Evolutionary conservation across 2,113 vertebrate species (phyloP).

Genomic region (Cichladusa arquata): DNA sequence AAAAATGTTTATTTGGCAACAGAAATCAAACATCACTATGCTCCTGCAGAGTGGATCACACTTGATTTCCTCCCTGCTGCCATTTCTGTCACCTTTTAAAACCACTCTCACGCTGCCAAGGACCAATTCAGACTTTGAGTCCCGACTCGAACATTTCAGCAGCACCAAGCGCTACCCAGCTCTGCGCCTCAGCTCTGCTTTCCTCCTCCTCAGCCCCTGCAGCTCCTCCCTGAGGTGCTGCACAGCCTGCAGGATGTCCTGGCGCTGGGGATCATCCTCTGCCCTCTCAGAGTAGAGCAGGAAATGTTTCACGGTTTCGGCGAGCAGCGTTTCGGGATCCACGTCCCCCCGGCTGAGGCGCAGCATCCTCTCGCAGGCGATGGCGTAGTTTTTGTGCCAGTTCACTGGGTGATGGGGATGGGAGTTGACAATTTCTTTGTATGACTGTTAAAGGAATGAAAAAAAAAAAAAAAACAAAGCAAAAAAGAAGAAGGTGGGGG

Average conservation of each 20-base stretch:
- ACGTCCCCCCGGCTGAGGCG: slow-evolving; percentile 65
- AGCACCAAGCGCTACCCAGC: background rate
- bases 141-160: background rate
- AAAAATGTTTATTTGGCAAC: background rate
- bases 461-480: background rate
- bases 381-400: slow-evolving; percentile 97
- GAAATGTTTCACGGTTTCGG: slow-evolving; percentile 84
- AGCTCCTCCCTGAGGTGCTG: slow-evolving; percentile 84
- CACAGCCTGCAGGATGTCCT: slow-evolving; percentile 81
- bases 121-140: background rate
- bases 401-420: slow-evolving; percentile 86
- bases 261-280: slow-evolving; percentile 79
- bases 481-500: background rate
- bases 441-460: slow-evolving; percentile 75
- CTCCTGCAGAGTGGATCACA: background rate
- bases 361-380: slow-evolving; percentile 90
- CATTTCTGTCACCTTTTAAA: background rate
- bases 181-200: background rate
- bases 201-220: slow-evolving; percentile 63
- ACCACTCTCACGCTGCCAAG: background rate
- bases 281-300: slow-evolving; percentile 82
- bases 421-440: slow-evolving; percentile 85
- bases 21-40: background rate
- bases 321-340: slow-evolving; percentile 80
- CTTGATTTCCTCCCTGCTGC: background rate